Percentiles rank a stretch among this genome's conserved stretches.
phyloP scores from a whole-genome alignment of 2,888 invertebrate species.

The Chrysina gloriosa region DNA sequence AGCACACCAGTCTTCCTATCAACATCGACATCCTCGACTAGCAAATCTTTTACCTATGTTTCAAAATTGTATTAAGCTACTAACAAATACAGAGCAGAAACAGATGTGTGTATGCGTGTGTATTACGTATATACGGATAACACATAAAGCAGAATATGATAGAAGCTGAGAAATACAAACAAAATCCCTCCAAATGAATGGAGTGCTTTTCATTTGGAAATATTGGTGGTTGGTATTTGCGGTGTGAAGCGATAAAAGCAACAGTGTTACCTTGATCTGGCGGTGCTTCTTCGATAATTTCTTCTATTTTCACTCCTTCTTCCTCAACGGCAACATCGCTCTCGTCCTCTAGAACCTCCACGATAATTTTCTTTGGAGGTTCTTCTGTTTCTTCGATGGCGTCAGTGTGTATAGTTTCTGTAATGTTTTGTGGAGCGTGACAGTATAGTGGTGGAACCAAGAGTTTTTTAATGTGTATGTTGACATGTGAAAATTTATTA shows the following conservation, averaged over 20 bases:
- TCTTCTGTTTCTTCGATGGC: constrained; percentile 61
- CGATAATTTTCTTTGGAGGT: constrained; percentile 62
- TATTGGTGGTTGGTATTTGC: not conserved
- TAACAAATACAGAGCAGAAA: not conserved
- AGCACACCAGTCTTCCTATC: not conserved
- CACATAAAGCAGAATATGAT: not conserved
- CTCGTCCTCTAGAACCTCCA: constrained; percentile 68
- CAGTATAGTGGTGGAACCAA: too few relatives aligned
- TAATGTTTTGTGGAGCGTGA: constrained; percentile 54
- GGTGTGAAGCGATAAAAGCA: not conserved
- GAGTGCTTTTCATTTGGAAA: not conserved
- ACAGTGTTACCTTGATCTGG: constrained; percentile 36
- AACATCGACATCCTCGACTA: constrained; percentile 14
- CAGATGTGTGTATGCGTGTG: not conserved
- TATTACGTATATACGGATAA: not conserved
- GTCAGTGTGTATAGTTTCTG: constrained; percentile 64
- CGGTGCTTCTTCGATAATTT: constrained; percentile 47
- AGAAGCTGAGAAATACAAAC: constrained; percentile 10
- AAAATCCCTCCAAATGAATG: not conserved
- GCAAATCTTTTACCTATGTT: constrained; percentile 24
- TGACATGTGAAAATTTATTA: not conserved
- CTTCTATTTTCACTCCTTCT: constrained; percentile 54
- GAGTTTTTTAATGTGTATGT: not conserved
- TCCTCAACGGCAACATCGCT: constrained; percentile 56
- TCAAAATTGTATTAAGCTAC: constrained; percentile 30